Evolutionary conservation across 2,113 vertebrate genomes (phyloP).

Genomic region (Micronycteris hirsuta): DNA sequence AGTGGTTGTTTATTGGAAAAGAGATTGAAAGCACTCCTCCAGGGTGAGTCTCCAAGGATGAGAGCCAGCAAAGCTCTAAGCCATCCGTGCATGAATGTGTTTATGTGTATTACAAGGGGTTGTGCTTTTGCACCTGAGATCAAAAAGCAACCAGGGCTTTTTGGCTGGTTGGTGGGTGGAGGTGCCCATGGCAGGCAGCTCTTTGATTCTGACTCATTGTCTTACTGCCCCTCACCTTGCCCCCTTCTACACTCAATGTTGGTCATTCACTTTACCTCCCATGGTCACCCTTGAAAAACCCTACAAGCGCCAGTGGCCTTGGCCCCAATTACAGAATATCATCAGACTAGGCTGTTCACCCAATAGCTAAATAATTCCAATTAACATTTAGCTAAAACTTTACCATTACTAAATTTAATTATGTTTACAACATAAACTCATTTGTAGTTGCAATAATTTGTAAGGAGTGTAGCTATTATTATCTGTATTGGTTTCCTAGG

Average conservation of each 20-base stretch:
- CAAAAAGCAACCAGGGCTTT: background rate
- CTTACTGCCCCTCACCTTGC: background rate
- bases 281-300: background rate
- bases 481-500: background rate
- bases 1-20: background rate
- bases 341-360: background rate
- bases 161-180: background rate
- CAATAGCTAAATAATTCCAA: background rate
- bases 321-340: background rate
- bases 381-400: background rate
- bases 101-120: background rate
- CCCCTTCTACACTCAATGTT: background rate
- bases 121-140: background rate
- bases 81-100: rapidly evolving
- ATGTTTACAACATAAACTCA: background rate
- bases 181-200: too few species aligned
- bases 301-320: background rate
- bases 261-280: background rate
- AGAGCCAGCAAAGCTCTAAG: background rate
- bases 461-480: background rate
- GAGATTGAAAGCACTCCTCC: background rate
- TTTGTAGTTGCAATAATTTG: background rate
- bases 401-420: background rate
- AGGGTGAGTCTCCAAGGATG: background rate
- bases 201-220: background rate